Evolutionary conservation across 2,113 vertebrate genomes (phyloP).

Genomic region (Murina feae): DNA sequence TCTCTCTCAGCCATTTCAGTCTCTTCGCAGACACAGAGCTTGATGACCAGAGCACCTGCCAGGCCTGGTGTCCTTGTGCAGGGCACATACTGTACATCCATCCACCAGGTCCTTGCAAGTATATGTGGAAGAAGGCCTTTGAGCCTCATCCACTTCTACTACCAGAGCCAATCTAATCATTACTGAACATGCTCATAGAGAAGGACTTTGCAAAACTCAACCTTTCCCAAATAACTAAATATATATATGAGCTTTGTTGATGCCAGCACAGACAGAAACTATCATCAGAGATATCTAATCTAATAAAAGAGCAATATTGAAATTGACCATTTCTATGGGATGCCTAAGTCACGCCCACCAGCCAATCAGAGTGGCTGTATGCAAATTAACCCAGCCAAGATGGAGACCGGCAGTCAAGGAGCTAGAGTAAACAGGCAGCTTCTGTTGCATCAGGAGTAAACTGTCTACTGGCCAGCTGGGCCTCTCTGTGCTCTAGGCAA

Average conservation of each 20-base stretch:
- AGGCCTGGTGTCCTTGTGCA: not conserved
- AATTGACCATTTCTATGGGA: too few relatives aligned
- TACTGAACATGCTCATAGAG: not conserved
- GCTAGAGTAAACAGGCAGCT: too few relatives aligned
- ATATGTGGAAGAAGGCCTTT: not conserved
- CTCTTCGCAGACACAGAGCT: not conserved
- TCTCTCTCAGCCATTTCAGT: not conserved
- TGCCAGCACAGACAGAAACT: not conserved
- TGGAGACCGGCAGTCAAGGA: too few relatives aligned
- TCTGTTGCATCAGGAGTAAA: too few relatives aligned
- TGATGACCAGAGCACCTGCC: not conserved
- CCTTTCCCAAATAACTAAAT: not conserved
- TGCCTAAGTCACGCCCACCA: too few relatives aligned
- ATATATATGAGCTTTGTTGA: not conserved
- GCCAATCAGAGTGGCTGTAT: too few relatives aligned
- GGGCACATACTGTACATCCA: not conserved
- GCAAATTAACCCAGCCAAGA: too few relatives aligned
- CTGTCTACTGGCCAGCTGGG: too few relatives aligned
- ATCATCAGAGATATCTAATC: not conserved
- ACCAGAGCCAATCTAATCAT: not conserved
- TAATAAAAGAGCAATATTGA: too few relatives aligned
- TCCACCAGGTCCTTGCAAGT: not conserved
- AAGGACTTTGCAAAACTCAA: not conserved
- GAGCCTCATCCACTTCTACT: not conserved
- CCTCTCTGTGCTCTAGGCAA: too few relatives aligned